These are phyloP conservation scores for Eurosta solidaginis DNA, from an alignment of 1,140 invertebrate genomes.

Conservation along the genomic window DNA sequence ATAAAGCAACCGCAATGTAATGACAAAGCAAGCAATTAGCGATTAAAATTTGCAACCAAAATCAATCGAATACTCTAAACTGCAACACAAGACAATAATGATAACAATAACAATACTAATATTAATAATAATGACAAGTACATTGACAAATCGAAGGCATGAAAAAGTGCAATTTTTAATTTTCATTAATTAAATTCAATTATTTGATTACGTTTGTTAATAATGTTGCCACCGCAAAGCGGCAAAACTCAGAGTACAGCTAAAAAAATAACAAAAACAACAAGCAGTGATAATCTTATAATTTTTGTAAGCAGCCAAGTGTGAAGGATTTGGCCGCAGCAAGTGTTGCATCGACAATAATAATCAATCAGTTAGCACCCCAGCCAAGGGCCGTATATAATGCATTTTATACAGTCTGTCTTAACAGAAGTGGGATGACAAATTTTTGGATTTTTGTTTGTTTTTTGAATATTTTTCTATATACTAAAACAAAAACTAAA, in stretches of 20 bases:
- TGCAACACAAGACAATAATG: not conserved
- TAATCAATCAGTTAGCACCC: slow-evolving; percentile 19
- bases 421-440: too few species aligned
- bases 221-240: not conserved
- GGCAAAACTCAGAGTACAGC: not conserved
- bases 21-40: not conserved
- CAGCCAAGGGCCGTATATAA: not conserved
- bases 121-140: too few species aligned
- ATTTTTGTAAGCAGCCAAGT: slow-evolving; percentile 30
- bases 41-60: slow-evolving; percentile 28
- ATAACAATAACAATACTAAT: slow-evolving; percentile 5
- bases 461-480: too few species aligned
- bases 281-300: not conserved
- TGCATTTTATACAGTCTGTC: too few species aligned
- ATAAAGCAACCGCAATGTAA: not conserved
- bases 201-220: slow-evolving; percentile 1
- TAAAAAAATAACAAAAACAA: not conserved
- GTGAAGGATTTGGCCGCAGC: slow-evolving; percentile 31
- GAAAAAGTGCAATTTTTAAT: slow-evolving; percentile 5
- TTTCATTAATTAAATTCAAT: slow-evolving; percentile 32
- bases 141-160: not conserved
- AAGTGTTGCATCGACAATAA: not conserved
- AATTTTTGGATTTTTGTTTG: too few species aligned
- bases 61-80: slow-evolving; percentile 16
- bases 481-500: too few species aligned